Evolutionary conservation across 1,140 invertebrate genomes (phyloP).

Genomic region (Harlomillsia oculata): DNA sequence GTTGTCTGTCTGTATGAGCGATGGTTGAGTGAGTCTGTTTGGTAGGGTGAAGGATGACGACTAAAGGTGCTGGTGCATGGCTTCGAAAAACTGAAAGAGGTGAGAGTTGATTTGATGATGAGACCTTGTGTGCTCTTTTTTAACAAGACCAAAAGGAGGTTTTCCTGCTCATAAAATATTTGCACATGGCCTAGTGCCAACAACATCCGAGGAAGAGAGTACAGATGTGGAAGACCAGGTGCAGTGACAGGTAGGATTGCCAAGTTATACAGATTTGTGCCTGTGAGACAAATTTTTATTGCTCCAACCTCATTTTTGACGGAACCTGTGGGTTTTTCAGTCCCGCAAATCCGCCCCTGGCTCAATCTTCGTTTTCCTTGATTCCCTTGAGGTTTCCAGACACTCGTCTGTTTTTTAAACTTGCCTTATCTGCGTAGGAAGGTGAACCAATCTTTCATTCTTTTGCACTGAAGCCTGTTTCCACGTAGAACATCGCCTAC

Average conservation of each 20-base stretch:
- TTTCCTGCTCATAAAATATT: constrained; percentile 5
- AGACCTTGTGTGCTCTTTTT: not conserved
- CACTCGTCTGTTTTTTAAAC: no score
- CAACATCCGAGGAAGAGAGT: not conserved
- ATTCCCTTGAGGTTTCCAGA: no score
- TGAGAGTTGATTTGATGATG: constrained; percentile 8
- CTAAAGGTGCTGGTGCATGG: constrained; percentile 13
- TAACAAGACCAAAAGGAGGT: constrained; percentile 4
- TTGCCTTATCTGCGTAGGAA: constrained; percentile 9
- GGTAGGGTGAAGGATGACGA: constrained; percentile 1
- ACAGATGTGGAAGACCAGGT: constrained; percentile 22
- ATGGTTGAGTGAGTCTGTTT: constrained; percentile 10
- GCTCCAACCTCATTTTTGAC: constrained; percentile 16
- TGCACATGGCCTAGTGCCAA: constrained; percentile 15
- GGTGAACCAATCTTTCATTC: no score
- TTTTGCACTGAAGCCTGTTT: no score
- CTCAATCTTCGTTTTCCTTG: no score
- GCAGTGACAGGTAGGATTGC: constrained; percentile 20
- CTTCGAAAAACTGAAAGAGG: not conserved
- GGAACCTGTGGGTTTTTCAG: constrained; percentile 5
- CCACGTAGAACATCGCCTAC: no score
- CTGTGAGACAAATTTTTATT: constrained; percentile 26
- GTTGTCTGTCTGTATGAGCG: not conserved
- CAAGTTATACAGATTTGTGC: constrained; percentile 20
- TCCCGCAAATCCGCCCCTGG: constrained; percentile 4